phyloP scores from a whole-genome alignment of 2,113 vertebrate genomes.

The Lycaon pictus region DNA sequence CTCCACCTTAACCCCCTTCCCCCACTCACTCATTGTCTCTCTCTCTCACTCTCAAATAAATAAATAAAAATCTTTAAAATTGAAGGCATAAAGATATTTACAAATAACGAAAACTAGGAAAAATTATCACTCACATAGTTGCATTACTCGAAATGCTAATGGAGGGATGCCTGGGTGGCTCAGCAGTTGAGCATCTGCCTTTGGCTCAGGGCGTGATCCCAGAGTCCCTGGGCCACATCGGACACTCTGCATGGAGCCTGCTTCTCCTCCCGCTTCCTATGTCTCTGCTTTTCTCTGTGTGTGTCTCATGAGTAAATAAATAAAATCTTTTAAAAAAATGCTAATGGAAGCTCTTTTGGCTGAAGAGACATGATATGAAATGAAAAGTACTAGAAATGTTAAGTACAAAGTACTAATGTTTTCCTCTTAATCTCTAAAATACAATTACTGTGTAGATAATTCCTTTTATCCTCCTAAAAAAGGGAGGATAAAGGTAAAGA shows the following conservation, averaged over 20 bases:
- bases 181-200: no score
- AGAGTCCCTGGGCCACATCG: no score
- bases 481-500: background rate
- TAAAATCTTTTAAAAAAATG: background rate
- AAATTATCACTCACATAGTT: background rate
- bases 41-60: background rate
- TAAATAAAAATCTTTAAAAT: background rate
- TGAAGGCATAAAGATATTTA: slow-evolving; percentile 20
- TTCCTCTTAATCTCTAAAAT: slow-evolving; percentile 19
- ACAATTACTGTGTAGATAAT: background rate
- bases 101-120: slow-evolving; percentile 17
- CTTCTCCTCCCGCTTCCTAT: no score
- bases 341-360: background rate
- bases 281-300: no score
- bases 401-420: background rate
- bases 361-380: background rate
- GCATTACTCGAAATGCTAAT: background rate
- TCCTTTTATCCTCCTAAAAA: background rate
- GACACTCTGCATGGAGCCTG: no score
- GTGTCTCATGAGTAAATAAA: no score
- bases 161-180: no score
- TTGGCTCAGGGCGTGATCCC: no score
- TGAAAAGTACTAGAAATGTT: slow-evolving; percentile 20
- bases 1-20: background rate
- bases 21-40: background rate